phyloP scores from a whole-genome alignment of 2,113 vertebrate genomes.

The Pseudorhombus dupliciocellatus region DNA sequence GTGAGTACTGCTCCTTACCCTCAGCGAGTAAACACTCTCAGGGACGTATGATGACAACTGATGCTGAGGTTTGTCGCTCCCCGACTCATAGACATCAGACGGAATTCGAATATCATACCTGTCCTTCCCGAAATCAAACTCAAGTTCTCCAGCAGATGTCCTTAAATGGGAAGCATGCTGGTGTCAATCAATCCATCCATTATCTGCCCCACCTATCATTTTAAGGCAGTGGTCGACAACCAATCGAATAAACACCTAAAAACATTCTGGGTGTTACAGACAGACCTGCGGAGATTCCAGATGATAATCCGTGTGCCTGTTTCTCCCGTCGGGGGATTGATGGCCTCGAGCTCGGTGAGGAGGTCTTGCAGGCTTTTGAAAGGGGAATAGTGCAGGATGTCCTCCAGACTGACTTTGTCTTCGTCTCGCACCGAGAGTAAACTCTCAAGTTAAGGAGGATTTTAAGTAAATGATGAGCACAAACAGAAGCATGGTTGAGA shows the following conservation, averaged over 20 bases:
- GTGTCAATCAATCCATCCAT: neutral
- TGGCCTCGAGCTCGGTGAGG: slow-evolving; percentile 84
- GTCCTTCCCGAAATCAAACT: slow-evolving; percentile 91
- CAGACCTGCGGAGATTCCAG: slow-evolving; percentile 93
- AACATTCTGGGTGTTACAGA: neutral
- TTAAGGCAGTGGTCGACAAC: too few relatives aligned
- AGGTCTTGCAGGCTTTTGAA: slow-evolving; percentile 85
- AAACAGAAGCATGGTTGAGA: slow-evolving; percentile 5
- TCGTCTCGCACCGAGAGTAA: slow-evolving; percentile 78
- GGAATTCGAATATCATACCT: slow-evolving; percentile 93
- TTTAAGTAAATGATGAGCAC: neutral
- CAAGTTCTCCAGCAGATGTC: slow-evolving; percentile 80
- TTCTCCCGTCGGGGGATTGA: slow-evolving; percentile 69
- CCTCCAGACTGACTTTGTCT: slow-evolving; percentile 84
- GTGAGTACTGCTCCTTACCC: slow-evolving; percentile 56
- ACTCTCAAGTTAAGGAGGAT: slow-evolving; percentile 79
- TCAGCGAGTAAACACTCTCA: slow-evolving; percentile 86
- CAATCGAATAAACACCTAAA: neutral
- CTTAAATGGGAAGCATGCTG: slow-evolving; percentile 64
- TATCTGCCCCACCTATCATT: neutral
- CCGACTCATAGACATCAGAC: slow-evolving; percentile 82
- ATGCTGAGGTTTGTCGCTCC: slow-evolving; percentile 77
- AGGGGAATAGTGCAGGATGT: slow-evolving; percentile 87
- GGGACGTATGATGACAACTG: slow-evolving; percentile 82
- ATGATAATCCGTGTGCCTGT: slow-evolving; percentile 95